Percentiles rank a stretch among this genome's conserved stretches.
Evolutionary conservation across 2,113 vertebrate species (phyloP).

Genomic region (Pseudonaja textilis): DNA sequence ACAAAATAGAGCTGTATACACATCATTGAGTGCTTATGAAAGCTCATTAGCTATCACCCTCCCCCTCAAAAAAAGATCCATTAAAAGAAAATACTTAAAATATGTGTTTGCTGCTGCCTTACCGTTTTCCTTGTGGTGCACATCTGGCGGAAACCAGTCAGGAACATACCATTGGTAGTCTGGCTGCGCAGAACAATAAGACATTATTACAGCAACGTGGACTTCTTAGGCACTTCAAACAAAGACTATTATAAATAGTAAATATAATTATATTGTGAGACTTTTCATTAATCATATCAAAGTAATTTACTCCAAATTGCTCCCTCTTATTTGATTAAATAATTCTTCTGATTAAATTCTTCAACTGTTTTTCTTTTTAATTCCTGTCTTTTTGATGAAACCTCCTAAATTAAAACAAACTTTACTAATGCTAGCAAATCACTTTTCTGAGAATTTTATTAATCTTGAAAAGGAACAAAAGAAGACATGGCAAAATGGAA

Average conservation of each 20-base stretch:
- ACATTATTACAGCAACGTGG: slow-evolving; percentile 68
- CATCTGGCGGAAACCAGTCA: slow-evolving; percentile 75
- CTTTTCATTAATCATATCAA: slow-evolving; percentile 53
- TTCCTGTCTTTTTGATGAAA: slow-evolving; percentile 44
- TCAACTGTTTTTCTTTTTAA: slow-evolving; percentile 35
- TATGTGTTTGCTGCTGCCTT: slow-evolving; percentile 68
- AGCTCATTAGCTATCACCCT: slow-evolving; percentile 44
- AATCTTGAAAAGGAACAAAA: slow-evolving; percentile 23
- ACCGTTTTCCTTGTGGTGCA: slow-evolving; percentile 67
- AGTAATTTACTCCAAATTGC: slow-evolving; percentile 35
- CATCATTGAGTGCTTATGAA: slow-evolving; percentile 28
- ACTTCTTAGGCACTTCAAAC: slow-evolving; percentile 69
- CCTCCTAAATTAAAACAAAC: slow-evolving; percentile 52
- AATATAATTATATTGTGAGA: slow-evolving; percentile 52
- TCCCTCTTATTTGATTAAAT: slow-evolving; percentile 11
- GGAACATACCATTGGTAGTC: slow-evolving; percentile 71
- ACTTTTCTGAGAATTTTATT: slow-evolving; percentile 42
- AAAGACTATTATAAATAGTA: slow-evolving; percentile 51
- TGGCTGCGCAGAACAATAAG: slow-evolving; percentile 73
- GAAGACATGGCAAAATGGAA: slow-evolving; percentile 4
- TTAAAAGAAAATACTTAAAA: slow-evolving; percentile 56
- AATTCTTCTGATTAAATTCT: slow-evolving; percentile 22
- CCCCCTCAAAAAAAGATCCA: slow-evolving; percentile 34
- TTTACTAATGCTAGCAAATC: slow-evolving; percentile 41
- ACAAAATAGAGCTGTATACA: slow-evolving; percentile 30